These are phyloP conservation scores for Stomatorhinus ivindoensis DNA, from an alignment of 2,113 vertebrate species.

Conservation along the genomic window DNA sequence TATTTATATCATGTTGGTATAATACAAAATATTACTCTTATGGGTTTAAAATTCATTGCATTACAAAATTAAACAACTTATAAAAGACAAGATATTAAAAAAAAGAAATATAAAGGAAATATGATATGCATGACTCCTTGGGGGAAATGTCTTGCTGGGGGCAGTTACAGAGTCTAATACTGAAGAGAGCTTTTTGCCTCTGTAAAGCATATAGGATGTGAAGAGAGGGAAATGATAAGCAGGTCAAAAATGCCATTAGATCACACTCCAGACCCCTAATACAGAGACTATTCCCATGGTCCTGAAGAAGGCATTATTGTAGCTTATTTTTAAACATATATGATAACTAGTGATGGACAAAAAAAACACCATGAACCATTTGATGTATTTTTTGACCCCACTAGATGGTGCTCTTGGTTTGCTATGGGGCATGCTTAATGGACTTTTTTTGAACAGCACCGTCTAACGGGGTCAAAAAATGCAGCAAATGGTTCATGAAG, in stretches of 20 bases:
- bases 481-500: no score
- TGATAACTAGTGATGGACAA: no score
- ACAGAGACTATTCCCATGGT: neutral
- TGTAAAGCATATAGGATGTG: neutral
- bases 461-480: no score
- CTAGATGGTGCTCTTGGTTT: no score
- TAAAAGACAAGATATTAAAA: conserved; percentile 33
- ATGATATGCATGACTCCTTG: conserved; percentile 35
- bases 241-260: neutral
- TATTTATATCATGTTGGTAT: neutral
- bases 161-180: conserved; percentile 20
- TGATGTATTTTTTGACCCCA: no score
- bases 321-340: neutral
- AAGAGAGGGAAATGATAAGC: conserved; percentile 16
- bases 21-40: conserved; percentile 7
- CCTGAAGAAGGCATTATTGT: neutral
- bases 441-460: no score
- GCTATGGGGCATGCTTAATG: no score
- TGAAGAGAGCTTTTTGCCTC: conserved; percentile 14
- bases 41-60: conserved; percentile 30
- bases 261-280: neutral
- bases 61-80: conserved; percentile 20
- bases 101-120: neutral
- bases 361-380: no score
- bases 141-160: conserved; percentile 20